Conservation (phyloP, 2,113 vertebrate species). For the Tricholaema leucomelas region DNA sequence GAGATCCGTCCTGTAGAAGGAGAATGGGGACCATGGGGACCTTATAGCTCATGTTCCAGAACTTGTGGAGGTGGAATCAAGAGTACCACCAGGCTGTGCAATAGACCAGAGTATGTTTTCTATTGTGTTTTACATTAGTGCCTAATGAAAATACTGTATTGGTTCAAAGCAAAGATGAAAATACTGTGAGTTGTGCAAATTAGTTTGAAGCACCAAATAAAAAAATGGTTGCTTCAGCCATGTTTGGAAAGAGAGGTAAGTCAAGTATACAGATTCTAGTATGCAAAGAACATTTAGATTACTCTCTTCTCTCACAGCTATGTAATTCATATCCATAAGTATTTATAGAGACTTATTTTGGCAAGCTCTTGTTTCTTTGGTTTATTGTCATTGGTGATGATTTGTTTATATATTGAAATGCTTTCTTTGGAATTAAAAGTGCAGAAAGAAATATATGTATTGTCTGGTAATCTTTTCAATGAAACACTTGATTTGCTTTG, state of each 20-base stretch:
- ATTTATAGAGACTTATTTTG: not conserved
- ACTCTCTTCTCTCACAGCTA: not conserved
- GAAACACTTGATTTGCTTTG: not conserved
- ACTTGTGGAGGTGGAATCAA: conserved; percentile 95
- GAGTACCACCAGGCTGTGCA: conserved; percentile 88
- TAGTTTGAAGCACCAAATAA: not conserved
- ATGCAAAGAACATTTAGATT: not conserved
- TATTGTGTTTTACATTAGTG: not conserved
- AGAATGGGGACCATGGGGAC: conserved; percentile 93
- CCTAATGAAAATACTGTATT: not conserved
- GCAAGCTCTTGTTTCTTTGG: not conserved
- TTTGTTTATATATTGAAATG: not conserved
- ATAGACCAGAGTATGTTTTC: conserved; percentile 89
- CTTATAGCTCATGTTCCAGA: conserved; percentile 90
- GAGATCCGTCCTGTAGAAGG: conserved; percentile 88
- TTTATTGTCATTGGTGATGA: not conserved
- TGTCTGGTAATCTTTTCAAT: not conserved
- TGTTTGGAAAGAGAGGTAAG: not conserved
- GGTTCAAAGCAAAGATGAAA: not conserved
- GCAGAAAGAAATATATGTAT: not conserved
- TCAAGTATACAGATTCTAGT: not conserved
- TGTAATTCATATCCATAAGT: not conserved
- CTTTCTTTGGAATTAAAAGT: not conserved
- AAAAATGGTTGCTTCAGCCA: conserved; percentile 4
- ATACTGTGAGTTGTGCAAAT: not conserved